A percentile compares a stretch with the other conserved stretches of the same genome.
These are phyloP conservation scores for Trachymyrmex cornetzi DNA, from an alignment of 1,140 invertebrate genomes.

Conservation along the genomic window DNA sequence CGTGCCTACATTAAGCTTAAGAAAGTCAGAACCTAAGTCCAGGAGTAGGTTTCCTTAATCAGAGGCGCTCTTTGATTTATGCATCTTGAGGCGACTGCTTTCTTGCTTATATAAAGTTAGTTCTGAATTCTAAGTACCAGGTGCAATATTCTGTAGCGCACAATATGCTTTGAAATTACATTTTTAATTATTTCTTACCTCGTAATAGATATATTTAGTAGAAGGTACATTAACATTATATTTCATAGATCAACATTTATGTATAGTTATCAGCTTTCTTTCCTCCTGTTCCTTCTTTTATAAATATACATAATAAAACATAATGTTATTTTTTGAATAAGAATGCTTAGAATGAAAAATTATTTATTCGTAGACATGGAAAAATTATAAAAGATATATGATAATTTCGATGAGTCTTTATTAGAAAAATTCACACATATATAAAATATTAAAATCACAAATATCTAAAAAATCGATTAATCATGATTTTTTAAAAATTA, in stretches of 20 bases:
- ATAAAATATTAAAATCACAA: not conserved
- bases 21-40: conserved; percentile 3
- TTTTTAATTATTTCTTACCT: conserved; percentile 11
- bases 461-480: not conserved
- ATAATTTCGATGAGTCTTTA: not conserved
- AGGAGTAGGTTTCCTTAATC: conserved; percentile 12
- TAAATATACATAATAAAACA: not conserved
- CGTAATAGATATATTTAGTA: not conserved
- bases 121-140: conserved; percentile 29
- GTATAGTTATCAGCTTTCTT: not conserved
- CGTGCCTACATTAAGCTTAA: conserved; percentile 34
- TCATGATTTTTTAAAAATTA: not conserved
- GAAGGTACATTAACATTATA: not conserved
- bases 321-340: not conserved
- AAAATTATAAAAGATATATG: not conserved
- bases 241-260: not conserved
- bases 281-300: not conserved
- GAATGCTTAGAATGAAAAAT: not conserved
- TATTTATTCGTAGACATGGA: not conserved
- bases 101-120: conserved; percentile 25
- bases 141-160: conserved; percentile 20
- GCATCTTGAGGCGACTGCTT: conserved; percentile 28
- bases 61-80: conserved; percentile 39
- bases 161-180: conserved; percentile 25
- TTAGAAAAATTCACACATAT: not conserved